Percentiles rank a stretch among this genome's conserved stretches.
These are phyloP conservation scores for Malurus splendens DNA, from an alignment of 2,797 vertebrate genomes.

Conservation along the genomic window DNA sequence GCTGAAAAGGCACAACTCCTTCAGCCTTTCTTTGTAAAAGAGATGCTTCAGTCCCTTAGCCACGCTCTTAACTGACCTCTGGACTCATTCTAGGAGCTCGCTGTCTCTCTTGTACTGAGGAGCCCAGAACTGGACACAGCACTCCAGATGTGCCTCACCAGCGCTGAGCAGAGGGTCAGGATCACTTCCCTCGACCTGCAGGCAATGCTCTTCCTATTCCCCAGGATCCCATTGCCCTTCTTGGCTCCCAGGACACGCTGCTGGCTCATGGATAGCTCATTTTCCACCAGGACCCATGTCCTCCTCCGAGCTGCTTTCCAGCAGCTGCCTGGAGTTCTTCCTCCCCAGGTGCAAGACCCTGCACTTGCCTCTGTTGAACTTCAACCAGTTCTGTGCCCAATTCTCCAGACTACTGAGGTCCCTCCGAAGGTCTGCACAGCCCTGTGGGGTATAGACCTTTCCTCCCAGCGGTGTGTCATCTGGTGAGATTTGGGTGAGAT, in stretches of 20 bases:
- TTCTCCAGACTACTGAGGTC: not conserved
- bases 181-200: rapidly evolving
- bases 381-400: not conserved
- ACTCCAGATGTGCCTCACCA: not conserved
- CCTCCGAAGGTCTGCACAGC: not conserved
- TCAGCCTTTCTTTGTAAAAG: not conserved
- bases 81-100: not conserved
- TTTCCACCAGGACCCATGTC: too few relatives aligned
- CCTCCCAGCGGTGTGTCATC: not conserved
- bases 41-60: not conserved
- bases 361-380: not conserved
- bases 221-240: not conserved
- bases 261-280: not conserved
- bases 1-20: not conserved
- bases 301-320: not conserved
- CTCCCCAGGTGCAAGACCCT: not conserved
- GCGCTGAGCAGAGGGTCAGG: not conserved
- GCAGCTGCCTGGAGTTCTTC: not conserved
- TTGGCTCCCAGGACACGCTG: not conserved
- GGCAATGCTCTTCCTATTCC: not conserved
- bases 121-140: not conserved
- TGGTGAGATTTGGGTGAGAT: not conserved
- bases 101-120: not conserved
- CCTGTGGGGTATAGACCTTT: not conserved
- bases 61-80: not conserved